Conservation (phyloP, 2,888 invertebrate species). For the Platypus cylindrus region DNA sequence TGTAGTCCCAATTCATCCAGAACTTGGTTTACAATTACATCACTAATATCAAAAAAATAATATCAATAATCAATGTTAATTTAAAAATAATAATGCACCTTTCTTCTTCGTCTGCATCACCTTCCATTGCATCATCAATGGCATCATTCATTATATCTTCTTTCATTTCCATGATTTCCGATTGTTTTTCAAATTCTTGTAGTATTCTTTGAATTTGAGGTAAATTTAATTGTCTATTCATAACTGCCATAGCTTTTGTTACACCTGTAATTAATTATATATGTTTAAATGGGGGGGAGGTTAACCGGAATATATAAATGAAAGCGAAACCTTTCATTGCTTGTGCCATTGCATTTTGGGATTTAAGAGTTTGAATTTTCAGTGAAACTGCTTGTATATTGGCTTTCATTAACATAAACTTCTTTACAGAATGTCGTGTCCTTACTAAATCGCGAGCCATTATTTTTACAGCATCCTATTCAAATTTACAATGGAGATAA, state of each 20-base stretch:
- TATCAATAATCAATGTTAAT: neutral
- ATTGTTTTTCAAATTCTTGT: conserved; percentile 97
- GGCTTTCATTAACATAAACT: conserved; percentile 98
- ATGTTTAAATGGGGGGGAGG: neutral
- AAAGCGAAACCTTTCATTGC: conserved; percentile 71
- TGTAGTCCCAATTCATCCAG: conserved; percentile 95
- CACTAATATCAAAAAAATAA: conserved; percentile 42
- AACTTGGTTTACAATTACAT: conserved; percentile 90
- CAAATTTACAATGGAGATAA: neutral
- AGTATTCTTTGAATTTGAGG: conserved; percentile 97
- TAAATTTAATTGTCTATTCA: conserved; percentile 94
- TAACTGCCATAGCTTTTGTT: conserved; percentile 93
- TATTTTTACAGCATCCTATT: conserved; percentile 94
- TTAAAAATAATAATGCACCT: conserved; percentile 41
- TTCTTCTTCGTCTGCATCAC: conserved; percentile 96
- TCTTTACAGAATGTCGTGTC: conserved; percentile 89
- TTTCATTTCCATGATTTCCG: conserved; percentile 99
- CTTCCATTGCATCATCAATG: conserved; percentile 99
- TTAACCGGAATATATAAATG: neutral
- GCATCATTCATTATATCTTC: conserved; percentile 99
- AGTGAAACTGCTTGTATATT: conserved; percentile 96
- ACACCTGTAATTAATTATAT: conserved; percentile 44
- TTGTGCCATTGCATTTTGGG: conserved; percentile 98
- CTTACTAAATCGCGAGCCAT: conserved; percentile 98
- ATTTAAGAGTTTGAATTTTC: conserved; percentile 94